Percentiles rank a stretch among this genome's conserved stretches.
These are phyloP conservation scores for Euthynnus affinis DNA, from an alignment of 2,797 vertebrate species.

Conservation along the genomic window DNA sequence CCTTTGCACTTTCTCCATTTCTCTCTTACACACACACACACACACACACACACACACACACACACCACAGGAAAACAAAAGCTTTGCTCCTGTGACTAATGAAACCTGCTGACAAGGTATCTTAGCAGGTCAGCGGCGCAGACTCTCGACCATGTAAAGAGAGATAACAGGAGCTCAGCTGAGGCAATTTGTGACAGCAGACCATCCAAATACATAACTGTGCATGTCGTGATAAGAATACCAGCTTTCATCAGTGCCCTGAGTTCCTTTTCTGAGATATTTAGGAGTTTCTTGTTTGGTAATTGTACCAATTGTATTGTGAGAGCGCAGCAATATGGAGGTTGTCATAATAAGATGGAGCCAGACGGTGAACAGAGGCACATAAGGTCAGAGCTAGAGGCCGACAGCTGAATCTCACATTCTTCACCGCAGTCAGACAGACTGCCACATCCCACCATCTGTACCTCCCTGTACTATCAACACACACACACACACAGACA, in stretches of 20 bases:
- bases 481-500: slow-evolving; percentile 39
- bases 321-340: slow-evolving; percentile 54
- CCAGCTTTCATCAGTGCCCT: slow-evolving; percentile 16
- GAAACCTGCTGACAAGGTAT: slow-evolving; percentile 72
- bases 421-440: slow-evolving; percentile 75
- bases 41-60: slow-evolving; percentile 28
- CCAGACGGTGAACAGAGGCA: slow-evolving; percentile 74
- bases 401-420: slow-evolving; percentile 80
- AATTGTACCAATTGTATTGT: slow-evolving; percentile 14
- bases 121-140: slow-evolving; percentile 64
- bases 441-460: slow-evolving; percentile 79
- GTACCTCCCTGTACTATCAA: slow-evolving; percentile 58
- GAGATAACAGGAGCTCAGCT: slow-evolving; percentile 39
- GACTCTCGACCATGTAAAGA: slow-evolving; percentile 36
- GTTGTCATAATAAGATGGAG: slow-evolving; percentile 67
- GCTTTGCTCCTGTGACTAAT: slow-evolving; percentile 55
- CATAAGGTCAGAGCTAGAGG: slow-evolving; percentile 78
- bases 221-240: slow-evolving; percentile 1
- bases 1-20: slow-evolving; percentile 53
- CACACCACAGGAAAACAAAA: slow-evolving; percentile 61
- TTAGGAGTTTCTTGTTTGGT: slow-evolving; percentile 13
- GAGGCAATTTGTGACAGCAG: slow-evolving; percentile 36
- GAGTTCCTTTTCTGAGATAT: background rate
- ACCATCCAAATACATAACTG: background rate
- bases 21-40: slow-evolving; percentile 27